phyloP scores from a whole-genome alignment of 2,888 invertebrate genomes.

The Yponomeuta cagnagella region DNA sequence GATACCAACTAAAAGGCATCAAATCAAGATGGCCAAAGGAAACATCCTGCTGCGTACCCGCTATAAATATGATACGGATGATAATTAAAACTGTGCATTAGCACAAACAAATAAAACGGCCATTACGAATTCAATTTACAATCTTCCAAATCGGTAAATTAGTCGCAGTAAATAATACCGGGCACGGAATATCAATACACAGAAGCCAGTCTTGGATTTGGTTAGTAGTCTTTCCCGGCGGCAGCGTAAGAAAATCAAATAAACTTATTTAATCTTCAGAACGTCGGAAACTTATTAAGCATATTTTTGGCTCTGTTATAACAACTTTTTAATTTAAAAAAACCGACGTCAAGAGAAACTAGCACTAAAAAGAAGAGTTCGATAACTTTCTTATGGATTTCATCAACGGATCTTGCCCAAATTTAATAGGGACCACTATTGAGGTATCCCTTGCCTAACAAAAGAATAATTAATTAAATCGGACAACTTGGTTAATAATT shows the following conservation, averaged over 20 bases:
- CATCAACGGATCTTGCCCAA: too few species aligned
- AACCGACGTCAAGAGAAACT: too few species aligned
- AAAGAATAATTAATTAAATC: too few species aligned
- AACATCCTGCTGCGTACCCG: conserved; percentile 7
- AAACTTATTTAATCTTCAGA: too few species aligned
- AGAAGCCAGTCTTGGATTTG: background rate
- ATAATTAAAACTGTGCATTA: conserved; percentile 71
- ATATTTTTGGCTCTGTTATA: too few species aligned
- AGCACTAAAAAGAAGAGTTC: too few species aligned
- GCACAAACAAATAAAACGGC: conserved; percentile 75
- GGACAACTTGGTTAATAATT: too few species aligned
- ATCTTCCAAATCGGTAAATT: conserved; percentile 69
- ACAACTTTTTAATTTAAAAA: too few species aligned
- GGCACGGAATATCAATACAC: background rate
- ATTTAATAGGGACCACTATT: too few species aligned
- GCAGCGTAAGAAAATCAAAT: background rate
- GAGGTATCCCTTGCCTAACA: too few species aligned
- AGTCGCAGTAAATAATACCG: conserved; percentile 71
- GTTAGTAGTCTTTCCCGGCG: background rate
- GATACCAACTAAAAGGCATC: background rate
- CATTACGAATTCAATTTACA: conserved; percentile 75
- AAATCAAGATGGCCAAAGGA: background rate
- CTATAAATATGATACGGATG: conserved; percentile 39
- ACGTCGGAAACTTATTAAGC: too few species aligned
- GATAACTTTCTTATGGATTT: too few species aligned